Percentiles rank a stretch among this genome's conserved stretches.
phyloP scores from a whole-genome alignment of 2,113 vertebrate genomes.

The Gorsachius goisagi region DNA sequence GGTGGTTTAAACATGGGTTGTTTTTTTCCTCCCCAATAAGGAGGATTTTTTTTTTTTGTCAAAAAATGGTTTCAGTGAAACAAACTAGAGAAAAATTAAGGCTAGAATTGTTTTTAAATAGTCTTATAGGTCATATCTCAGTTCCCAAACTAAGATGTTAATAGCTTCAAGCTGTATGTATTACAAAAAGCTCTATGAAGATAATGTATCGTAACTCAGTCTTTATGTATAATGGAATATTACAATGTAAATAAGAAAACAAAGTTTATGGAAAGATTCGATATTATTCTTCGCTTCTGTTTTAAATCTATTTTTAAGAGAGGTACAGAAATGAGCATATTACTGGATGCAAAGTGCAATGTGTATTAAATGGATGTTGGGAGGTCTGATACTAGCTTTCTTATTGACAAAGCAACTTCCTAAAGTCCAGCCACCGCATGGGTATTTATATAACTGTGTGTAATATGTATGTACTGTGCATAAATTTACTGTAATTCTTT shows the following conservation, averaged over 20 bases:
- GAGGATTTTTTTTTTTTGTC: conserved; percentile 68
- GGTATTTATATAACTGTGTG: conserved; percentile 61
- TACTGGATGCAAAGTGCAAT: conserved; percentile 71
- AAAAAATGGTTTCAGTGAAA: conserved; percentile 81
- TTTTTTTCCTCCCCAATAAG: conserved; percentile 52
- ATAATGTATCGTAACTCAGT: conserved; percentile 70
- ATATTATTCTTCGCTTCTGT: conserved; percentile 80
- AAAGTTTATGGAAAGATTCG: conserved; percentile 80
- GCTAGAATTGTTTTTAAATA: conserved; percentile 63
- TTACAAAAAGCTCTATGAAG: conserved; percentile 76
- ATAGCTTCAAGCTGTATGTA: conserved; percentile 73
- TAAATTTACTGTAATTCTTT: conserved; percentile 59
- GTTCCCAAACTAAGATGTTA: conserved; percentile 67
- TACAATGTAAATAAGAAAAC: conserved; percentile 80
- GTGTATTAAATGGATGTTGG: conserved; percentile 39
- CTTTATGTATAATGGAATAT: conserved; percentile 80
- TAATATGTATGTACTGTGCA: conserved; percentile 64
- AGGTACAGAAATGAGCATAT: conserved; percentile 79
- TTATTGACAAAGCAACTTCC: conserved; percentile 3
- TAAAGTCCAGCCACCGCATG: conserved; percentile 35
- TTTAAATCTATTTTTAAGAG: conserved; percentile 87
- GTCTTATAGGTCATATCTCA: conserved; percentile 69
- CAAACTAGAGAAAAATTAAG: conserved; percentile 69
- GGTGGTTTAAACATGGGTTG: conserved; percentile 58
- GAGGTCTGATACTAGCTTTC: conserved; percentile 6